These are phyloP conservation scores for Pseudonaja textilis DNA, from an alignment of 2,113 vertebrate species.

Conservation along the genomic window DNA sequence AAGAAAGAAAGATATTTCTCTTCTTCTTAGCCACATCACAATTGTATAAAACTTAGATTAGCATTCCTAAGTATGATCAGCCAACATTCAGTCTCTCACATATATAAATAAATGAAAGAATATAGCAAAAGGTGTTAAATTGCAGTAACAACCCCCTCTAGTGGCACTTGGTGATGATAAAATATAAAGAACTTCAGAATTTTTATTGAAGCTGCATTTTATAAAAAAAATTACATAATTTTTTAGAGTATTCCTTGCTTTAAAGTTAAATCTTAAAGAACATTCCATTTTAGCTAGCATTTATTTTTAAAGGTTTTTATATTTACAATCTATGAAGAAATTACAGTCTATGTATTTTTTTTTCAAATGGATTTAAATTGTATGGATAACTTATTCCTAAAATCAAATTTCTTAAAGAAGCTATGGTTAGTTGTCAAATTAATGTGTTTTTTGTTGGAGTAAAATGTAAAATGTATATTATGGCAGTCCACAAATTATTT, in stretches of 20 bases:
- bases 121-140: slow-evolving; percentile 25
- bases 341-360: background rate
- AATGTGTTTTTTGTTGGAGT: background rate
- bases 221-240: background rate
- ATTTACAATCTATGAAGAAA: background rate
- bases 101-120: background rate
- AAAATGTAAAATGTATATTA: background rate
- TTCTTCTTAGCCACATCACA: accelerated
- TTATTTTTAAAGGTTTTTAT: background rate
- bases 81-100: background rate
- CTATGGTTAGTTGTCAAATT: background rate
- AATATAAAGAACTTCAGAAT: background rate
- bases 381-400: background rate
- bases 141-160: slow-evolving; percentile 65
- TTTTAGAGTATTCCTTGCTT: background rate
- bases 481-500: background rate
- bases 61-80: background rate
- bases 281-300: background rate
- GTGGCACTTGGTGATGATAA: slow-evolving; percentile 47
- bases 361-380: background rate
- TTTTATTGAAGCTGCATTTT: background rate
- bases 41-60: accelerated
- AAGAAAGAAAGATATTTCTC: background rate
- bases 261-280: background rate
- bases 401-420: background rate